Base-by-base conservation (phyloP, 53 echinoderm and acorn worm species). In the Mesocentrotus franciscanus region DNA sequence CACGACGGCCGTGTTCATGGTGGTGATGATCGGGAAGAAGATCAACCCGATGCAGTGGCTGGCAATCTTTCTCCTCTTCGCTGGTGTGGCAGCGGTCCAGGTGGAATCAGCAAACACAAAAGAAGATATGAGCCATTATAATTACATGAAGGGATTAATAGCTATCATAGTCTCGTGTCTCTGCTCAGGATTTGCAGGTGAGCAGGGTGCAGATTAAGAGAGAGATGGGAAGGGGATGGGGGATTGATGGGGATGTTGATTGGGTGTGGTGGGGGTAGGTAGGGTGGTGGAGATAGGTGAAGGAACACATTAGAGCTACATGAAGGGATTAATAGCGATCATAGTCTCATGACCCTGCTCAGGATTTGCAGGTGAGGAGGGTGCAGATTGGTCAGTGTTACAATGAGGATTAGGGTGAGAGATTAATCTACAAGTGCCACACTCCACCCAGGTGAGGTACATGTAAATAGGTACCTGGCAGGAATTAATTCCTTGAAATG, bases 151-250 rank as follows among this genome's bases (percentile, higher is more conserved):
- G 17, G 99, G 99, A 6, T 89, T 98, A 85, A 92, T 95, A 26
- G 97, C 98, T 35, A 99, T 99, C 90, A 89, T 98, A 64, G 92
- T 96, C 35, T 98, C 99, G 0, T 99, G 99, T 96, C 85, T 99
- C 33, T 99, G 99, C 81, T 99, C 99, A 76, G 99, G 99, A 35
- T 99, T 99, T 96, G 99, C 99, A 78, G 99, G 99, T 99, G 79
- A 96, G 56, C 14, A 15, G 16, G 95, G 17, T 62, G 30, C 12
- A 14, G 22, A n/a, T 79, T 35, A 14, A 64, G 49, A 49, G 49
- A 49, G 49, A 49, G 49, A 49, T 49, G 6, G 49, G 49, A 49
- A 49, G 49, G 49, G 49, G 49, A 17, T 22, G 70, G 70, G 70
- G 70, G 12, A 9, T n/a, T 71, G 49, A 17, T 22, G 70, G 70